Base-by-base conservation (phyloP, 2,797 vertebrate genomes). In the Calcarius lapponicus region DNA sequence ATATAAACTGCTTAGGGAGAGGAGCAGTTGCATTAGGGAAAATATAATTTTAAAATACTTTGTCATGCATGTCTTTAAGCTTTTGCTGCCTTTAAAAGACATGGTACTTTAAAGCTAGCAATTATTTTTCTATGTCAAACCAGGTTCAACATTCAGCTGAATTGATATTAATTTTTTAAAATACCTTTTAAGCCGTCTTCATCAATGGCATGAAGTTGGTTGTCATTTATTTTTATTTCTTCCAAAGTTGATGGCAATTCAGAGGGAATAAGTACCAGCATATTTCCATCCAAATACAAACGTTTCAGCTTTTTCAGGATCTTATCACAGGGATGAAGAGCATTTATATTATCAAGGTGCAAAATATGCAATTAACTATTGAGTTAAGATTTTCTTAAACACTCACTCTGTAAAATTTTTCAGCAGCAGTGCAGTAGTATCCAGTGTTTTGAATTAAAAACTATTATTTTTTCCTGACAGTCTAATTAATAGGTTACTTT, bases 181-280 rank as follows among this genome's bases (percentile, higher is more conserved):
- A 94, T 98, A 99, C 99, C 99, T 97, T 98, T 96, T 89, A 99
- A 98, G 93, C 97, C 97, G 8, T 98, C 97, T 92, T 98, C 97
- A 12, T 98, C 96, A 6, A 99, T 97, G 65, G 92, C 76, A 86
- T 97, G 98, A 71, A 99, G 98, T 67, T 96, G 97, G 97, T 99
- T 99, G 93, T 99, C 99, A 40, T 98, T 99, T 97, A 99, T 97
- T 98, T 99, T 99, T 84, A 99, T 98, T 97, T 99, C 99, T 96
- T 99, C 98, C 84, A 99, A 96, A 50, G 98, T 97, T n/a, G 98
- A 82, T 45, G 99, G 99, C 62, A 99, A 96, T 90, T 97, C 97
- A 79, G 97, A 79, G 48, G 99, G 99, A 86, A 99, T 97, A 4
- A 93, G 90, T 25, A 97, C 97, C 48, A 99, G 97, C 91, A 98